Percentiles rank a stretch among this genome's conserved stretches.
Evolutionary conservation across 2,113 vertebrate genomes (phyloP).

Genomic region (Pithys albifrons): DNA sequence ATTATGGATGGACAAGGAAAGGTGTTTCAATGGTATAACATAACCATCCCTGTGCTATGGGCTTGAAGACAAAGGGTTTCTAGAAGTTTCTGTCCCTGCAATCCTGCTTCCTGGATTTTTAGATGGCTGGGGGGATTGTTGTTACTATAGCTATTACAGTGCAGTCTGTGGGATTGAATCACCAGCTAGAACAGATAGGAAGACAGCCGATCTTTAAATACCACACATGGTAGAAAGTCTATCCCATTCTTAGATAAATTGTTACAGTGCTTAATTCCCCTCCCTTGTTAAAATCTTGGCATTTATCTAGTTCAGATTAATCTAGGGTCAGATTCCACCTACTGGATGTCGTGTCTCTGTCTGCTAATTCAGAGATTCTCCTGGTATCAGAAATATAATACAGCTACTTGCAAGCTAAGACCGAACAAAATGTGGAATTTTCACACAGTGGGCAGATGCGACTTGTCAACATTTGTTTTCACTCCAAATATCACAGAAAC

Average conservation of each 20-base stretch:
- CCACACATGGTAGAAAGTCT: background rate
- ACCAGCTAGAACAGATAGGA: background rate
- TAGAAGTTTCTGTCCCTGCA: background rate
- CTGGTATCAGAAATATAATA: conserved; percentile 35
- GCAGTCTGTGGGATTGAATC: background rate
- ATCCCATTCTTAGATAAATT: conserved; percentile 6
- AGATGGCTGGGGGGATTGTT: background rate
- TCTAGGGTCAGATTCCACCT: conserved; percentile 33
- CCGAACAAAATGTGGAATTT: conserved; percentile 50
- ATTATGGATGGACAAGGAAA: background rate
- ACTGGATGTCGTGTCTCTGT: conserved; percentile 27
- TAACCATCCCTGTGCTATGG: background rate
- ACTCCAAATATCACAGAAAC: background rate
- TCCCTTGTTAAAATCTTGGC: conserved; percentile 20
- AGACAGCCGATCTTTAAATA: background rate
- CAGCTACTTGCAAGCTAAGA: conserved; percentile 34
- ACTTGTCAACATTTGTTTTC: conserved; percentile 42
- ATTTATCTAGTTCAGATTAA: conserved; percentile 47
- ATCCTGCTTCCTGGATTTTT: background rate
- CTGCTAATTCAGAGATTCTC: conserved; percentile 22
- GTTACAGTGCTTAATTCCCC: background rate
- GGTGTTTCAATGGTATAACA: background rate
- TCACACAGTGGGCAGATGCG: background rate
- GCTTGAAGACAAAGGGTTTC: background rate
- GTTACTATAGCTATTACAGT: background rate